Evolutionary conservation across 1,140 invertebrate species (phyloP).

Genomic region (Drosophila subobscura): DNA sequence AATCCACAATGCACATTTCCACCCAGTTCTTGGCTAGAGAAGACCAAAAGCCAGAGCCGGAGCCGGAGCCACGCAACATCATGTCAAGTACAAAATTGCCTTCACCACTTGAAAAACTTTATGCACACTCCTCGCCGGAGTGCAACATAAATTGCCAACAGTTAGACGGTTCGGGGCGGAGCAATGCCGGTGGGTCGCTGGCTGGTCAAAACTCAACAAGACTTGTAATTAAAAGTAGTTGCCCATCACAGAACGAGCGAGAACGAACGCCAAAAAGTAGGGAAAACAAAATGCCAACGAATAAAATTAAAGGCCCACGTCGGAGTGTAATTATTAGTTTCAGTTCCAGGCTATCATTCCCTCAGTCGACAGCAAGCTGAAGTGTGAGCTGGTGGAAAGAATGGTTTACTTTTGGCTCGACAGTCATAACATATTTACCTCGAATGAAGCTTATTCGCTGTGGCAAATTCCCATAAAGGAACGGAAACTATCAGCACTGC

Average conservation of each 20-base stretch:
- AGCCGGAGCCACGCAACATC: conserved; percentile 32
- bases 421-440: no score
- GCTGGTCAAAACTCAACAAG: conserved; percentile 20
- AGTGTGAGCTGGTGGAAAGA: no score
- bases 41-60: conserved; percentile 21
- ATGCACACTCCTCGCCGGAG: conserved; percentile 56
- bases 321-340: no score
- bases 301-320: background rate
- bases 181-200: conserved; percentile 32
- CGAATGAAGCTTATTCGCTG: no score
- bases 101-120: conserved; percentile 71
- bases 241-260: conserved; percentile 1
- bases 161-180: conserved; percentile 41
- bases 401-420: no score
- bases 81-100: conserved; percentile 76
- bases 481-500: no score
- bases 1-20: conserved; percentile 17
- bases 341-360: no score
- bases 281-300: conserved; percentile 15
- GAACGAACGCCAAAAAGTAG: conserved; percentile 30
- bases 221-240: conserved; percentile 31
- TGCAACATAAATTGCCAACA: conserved; percentile 75
- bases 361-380: no score
- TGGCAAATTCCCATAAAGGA: no score
- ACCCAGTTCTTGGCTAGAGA: conserved; percentile 33